Percentiles rank a stretch among this genome's conserved stretches.
Conservation (phyloP, 2,113 vertebrate species). For the Psephotus haematonotus region DNA sequence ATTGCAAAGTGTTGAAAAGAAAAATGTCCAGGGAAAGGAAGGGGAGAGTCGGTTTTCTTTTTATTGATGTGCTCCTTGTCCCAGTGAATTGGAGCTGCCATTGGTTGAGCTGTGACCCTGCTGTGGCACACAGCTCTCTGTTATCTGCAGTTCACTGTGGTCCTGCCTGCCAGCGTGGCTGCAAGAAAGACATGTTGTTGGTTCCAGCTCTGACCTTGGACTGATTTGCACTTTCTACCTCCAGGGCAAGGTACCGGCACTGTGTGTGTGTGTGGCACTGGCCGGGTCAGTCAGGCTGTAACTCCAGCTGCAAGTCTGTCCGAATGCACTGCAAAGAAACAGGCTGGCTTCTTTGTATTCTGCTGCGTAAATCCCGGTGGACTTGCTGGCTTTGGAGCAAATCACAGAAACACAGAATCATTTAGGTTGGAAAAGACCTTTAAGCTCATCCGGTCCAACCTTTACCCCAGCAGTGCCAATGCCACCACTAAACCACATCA, state of each 20-base stretch:
- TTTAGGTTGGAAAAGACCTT: not conserved
- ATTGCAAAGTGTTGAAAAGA: not conserved
- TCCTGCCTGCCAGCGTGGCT: accelerated
- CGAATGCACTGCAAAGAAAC: not conserved
- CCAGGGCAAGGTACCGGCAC: not conserved
- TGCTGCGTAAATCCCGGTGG: not conserved
- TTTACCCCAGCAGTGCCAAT: not conserved
- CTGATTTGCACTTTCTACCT: not conserved
- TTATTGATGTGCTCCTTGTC: not conserved
- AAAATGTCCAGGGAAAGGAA: not conserved
- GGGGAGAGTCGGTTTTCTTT: accelerated
- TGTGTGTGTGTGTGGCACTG: accelerated
- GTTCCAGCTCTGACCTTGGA: not conserved
- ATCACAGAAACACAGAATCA: not conserved
- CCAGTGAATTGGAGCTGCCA: accelerated
- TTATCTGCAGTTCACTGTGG: accelerated
- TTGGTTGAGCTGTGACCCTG: not conserved
- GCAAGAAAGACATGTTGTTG: accelerated
- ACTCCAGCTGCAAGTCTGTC: not conserved
- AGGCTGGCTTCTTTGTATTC: not conserved
- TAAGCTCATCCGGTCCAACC: not conserved
- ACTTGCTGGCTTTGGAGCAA: not conserved
- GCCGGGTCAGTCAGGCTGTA: not conserved
- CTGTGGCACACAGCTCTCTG: accelerated
- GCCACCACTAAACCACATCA: not conserved